Conservation (phyloP, 2,797 vertebrate genomes). For the Prunella strophiata region DNA sequence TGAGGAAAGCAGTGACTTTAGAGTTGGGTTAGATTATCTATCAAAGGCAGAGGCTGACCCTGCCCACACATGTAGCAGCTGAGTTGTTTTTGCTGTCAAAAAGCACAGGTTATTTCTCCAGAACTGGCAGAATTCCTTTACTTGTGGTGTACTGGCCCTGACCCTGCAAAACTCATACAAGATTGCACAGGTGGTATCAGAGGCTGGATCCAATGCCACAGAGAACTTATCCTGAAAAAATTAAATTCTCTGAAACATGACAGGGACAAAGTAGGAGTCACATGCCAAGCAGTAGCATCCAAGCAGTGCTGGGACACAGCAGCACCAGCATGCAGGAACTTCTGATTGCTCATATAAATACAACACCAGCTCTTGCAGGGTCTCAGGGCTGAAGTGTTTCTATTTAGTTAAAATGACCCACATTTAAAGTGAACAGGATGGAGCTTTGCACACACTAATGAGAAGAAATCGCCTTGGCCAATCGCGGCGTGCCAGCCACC, state of each 20-base stretch:
- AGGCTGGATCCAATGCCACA: background rate
- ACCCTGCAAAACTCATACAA: background rate
- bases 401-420: background rate
- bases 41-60: background rate
- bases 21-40: background rate
- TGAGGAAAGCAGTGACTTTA: background rate
- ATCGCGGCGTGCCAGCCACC: background rate
- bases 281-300: background rate
- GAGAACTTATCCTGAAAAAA: background rate
- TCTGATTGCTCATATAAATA: background rate
- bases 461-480: conserved; percentile 7
- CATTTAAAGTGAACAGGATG: conserved; percentile 23
- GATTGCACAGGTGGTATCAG: background rate
- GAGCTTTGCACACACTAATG: conserved; percentile 5
- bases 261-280: background rate
- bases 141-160: background rate
- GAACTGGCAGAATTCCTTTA: background rate
- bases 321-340: background rate
- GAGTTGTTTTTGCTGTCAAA: background rate
- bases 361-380: background rate
- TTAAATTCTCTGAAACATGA: background rate
- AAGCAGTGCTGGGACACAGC: background rate
- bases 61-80: background rate
- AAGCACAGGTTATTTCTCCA: background rate
- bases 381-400: background rate